A percentile compares a stretch with the other conserved stretches of the same genome.
phyloP scores from a whole-genome alignment of 2,797 vertebrate species.

The Melanotaenia boesemani region DNA sequence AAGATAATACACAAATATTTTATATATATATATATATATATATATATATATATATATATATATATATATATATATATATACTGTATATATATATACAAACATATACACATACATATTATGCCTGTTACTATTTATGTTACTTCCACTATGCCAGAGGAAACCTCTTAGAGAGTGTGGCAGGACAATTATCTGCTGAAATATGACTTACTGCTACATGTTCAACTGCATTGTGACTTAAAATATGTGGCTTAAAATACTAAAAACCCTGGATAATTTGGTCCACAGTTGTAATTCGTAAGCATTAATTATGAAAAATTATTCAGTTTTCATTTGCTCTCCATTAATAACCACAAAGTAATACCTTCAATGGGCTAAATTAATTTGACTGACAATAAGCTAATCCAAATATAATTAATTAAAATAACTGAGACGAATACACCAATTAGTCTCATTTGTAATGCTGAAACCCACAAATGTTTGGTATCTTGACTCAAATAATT shows the following conservation, averaged over 20 bases:
- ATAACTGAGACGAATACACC: slow-evolving; percentile 19
- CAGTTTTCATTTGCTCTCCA: background rate
- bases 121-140: slow-evolving; percentile 1
- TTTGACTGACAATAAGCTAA: background rate
- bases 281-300: background rate
- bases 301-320: background rate
- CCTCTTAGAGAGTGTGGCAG: background rate
- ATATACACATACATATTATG: no score
- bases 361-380: background rate
- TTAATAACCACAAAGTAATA: background rate
- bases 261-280: background rate
- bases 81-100: no score
- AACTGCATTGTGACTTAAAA: slow-evolving; percentile 9
- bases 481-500: slow-evolving; percentile 10
- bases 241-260: background rate
- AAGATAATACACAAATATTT: background rate
- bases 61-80: no score
- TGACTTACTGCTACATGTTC: slow-evolving; percentile 6
- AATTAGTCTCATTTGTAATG: slow-evolving; percentile 22
- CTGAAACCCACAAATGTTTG: slow-evolving; percentile 18
- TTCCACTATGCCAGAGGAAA: slow-evolving; percentile 10
- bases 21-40: no score
- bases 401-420: slow-evolving; percentile 12
- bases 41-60: no score
- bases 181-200: slow-evolving; percentile 32